Evolutionary conservation across 2,888 invertebrate genomes (phyloP), one percentile per base, ranked within the genome.

Genomic region (Conus canariensis): DNA sequence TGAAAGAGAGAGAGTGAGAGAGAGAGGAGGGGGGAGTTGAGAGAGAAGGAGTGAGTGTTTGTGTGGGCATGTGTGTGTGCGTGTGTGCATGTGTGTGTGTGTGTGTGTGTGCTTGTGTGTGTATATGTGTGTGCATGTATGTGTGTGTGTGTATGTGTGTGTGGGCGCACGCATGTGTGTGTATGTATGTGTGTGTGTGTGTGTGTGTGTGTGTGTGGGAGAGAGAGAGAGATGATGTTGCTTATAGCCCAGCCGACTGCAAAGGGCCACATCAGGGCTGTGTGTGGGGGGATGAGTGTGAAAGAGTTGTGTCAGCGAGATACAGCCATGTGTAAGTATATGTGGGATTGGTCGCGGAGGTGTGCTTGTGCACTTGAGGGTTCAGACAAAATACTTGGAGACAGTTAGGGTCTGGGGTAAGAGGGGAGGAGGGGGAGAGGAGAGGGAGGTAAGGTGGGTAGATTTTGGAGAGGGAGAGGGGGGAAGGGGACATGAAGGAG

Each of bases 51-150:
- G 77, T 77, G 77, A 3, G 77, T 77, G 77, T 77, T 30, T 77
- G 77, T 77, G 77, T 77, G 30, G 30, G 30, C 30, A 30, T 77
- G 77, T 77, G 77, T 30, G 30, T 77, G 30, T 77, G 77, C 30
- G 77, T 77, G 30, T 77, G 77, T 77, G 77, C 30, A n/a, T 77
- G 88, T 88, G 88, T 64, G 67, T 83, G 67, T 64, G 83, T 67
- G 59, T 60, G 83, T 64, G 22, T 89, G 77, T 83, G 64, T 83
- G 77, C 82, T 19, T 64, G 45, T 60, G 64, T 89, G 70, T 83
- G 83, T 89, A 3, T 64, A 16, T 14, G 64, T 64, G 64, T 64
- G 64, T 14, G 64, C 16, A 16, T 64, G 64, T 14, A 16, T 64
- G 45, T 45, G 64, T 16, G 10, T 64, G 70, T 16, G 70, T 70